Evolutionary conservation across 2,888 invertebrate species (phyloP), one percentile per base, ranked within the genome.

Genomic region (Phoenoteleia sp.): DNA sequence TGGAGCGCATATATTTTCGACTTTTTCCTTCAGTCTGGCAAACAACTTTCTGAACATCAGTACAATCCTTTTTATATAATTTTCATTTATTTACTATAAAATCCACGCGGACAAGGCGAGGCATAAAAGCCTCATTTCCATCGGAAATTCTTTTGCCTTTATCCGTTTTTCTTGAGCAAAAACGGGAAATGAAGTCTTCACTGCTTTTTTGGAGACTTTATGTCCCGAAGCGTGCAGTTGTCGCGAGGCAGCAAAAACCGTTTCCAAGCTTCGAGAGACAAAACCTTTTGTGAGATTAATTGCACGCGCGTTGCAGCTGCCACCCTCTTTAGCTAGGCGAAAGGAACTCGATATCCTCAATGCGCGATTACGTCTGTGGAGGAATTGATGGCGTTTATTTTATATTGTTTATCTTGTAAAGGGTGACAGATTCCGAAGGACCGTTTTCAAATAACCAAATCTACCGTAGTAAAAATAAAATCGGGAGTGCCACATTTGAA

Each of bases 241-340:
- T 66, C 80, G 62, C 75, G 47, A 45, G 49, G 42, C 42, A 36
- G 75, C 62, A 62, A 81, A 75, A 81, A 75, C 72, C 47, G 66
- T 58, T 71, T 60, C 45, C 79, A 3, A 52, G 58, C 67, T 67
- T 36, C 47, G 58, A 36, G 77, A 60, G 79, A 62, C 60, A 80
- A 72, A 80, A 58, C 66, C 54, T 81, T 69, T 75, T 67, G 72
- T 39, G 67, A 83, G 77, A 77, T 83, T 77, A 83, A 83, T 79
- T 72, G 66, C 74, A 29, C 74, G 79, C 67, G 71, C 60, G 58
- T 76, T 72, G 77, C 77, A 74, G 67, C 58, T 84, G 77, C 58
- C 58, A 76, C 62, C 33, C 72, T 64, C 47, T 76, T 60, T 74
- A 15, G 67, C 19, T 39, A 3, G 19, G 39, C 60, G 36, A 52